phyloP scores from a whole-genome alignment of 2,113 vertebrate species.

The Psophia crepitans region DNA sequence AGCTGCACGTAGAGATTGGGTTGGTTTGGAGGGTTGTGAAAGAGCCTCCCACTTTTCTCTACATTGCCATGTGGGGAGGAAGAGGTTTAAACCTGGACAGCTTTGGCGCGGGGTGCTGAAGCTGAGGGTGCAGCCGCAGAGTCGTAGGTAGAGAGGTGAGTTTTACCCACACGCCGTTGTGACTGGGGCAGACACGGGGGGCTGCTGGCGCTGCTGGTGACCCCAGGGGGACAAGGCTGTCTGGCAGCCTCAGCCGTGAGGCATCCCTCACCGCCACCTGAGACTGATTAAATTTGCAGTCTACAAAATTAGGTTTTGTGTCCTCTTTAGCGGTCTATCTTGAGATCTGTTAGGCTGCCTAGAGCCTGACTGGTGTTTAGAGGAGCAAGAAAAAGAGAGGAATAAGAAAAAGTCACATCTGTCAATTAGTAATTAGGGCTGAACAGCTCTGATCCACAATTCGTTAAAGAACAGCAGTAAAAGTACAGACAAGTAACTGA shows the following conservation, averaged over 20 bases:
- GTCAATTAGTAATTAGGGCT: not conserved
- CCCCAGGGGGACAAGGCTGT: not conserved
- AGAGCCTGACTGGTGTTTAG: not conserved
- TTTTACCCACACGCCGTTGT: not conserved
- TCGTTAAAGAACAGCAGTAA: not conserved
- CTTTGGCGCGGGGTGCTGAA: not conserved
- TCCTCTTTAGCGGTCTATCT: not conserved
- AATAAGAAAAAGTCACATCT: not conserved
- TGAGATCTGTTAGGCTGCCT: not conserved
- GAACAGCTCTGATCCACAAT: not conserved
- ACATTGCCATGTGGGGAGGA: not conserved
- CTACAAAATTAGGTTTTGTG: not conserved
- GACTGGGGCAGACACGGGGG: not conserved
- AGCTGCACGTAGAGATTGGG: not conserved
- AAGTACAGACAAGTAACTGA: not conserved
- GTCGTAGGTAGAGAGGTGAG: not conserved
- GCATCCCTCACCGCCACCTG: not conserved
- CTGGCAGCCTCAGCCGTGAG: not conserved
- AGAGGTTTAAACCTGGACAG: not conserved
- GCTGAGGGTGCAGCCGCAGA: not conserved
- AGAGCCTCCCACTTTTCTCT: not conserved
- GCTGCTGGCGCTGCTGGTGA: not conserved
- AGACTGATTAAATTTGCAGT: fast-evolving
- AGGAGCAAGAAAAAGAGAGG: not conserved
- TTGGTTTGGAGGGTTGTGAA: not conserved